Evolutionary conservation across 2,797 vertebrate species (phyloP), one percentile per base, ranked within the genome.

Genomic region (Podarcis siculus): DNA sequence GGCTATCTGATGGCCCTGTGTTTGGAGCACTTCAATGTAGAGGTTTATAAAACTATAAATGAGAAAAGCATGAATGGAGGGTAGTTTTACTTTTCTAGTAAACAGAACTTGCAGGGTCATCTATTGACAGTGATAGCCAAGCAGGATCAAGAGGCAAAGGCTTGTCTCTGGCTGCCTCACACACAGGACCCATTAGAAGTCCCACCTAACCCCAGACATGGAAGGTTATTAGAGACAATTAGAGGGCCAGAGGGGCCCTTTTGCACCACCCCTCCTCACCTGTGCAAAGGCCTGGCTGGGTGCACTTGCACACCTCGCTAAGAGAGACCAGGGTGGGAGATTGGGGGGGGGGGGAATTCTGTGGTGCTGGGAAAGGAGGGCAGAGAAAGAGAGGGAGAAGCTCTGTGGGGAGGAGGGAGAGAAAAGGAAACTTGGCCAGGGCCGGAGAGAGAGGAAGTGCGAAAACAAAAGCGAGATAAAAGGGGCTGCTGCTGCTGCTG

Each of bases 401-500:
- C 64, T n/a, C 66, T 32, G 81, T n/a, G 67, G 66, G 71, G 66
- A 13, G 25, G 64, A 37, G 79, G 25, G 76, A 19, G 73, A 64
- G 82, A 42, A 66, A 72, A 42, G 66, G 19, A 66, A 75, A 75
- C 82, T 89, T 80, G 82, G 87, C 82, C 35, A 61, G 79, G 58
- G 73, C 49, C 78, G 66, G 55, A 79, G 49, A 35, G 61, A 39
- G 82, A 89, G 87, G 75, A 88, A 79, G 75, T 45, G 76, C 58
- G 61, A 37, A 37, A 55, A 82, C 75, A 87, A 86, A 89, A 85
- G 88, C 87, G 55, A 49, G 88, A 89, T 76, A 75, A 89, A 89
- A 85, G 64, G 61, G 72, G 87, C 73, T 49, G 87, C 87, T 10
- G 67, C 86, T 49, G 86, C 87, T 10, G 67, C 86, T 67, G 23